Evolutionary conservation across 2,888 invertebrate genomes (phyloP).

Genomic region (Osmoderma eremita): DNA sequence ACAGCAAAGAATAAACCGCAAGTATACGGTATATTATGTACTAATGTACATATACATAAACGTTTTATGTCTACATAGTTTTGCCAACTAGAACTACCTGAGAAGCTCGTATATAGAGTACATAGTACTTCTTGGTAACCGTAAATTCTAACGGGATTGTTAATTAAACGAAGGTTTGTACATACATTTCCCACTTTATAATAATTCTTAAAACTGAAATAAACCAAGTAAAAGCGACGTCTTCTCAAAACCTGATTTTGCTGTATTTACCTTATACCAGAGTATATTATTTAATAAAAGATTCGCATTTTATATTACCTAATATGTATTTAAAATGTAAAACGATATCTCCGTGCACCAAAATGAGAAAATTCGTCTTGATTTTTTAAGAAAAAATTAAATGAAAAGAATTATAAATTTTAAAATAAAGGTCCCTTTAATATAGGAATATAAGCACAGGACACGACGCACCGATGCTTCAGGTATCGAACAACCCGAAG

Average conservation of each 20-base stretch:
- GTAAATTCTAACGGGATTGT: conserved; percentile 24
- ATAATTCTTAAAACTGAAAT: neutral
- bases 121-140: conserved; percentile 20
- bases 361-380: no score
- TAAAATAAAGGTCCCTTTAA: conserved; percentile 27
- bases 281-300: no score
- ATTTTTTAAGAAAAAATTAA: conserved; percentile 29
- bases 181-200: conserved; percentile 9
- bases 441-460: conserved; percentile 51
- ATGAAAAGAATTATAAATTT: conserved; percentile 20
- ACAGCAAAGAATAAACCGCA: conserved; percentile 25
- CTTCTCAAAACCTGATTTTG: neutral
- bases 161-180: conserved; percentile 31
- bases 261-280: neutral
- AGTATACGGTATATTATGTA: conserved; percentile 28
- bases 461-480: conserved; percentile 60
- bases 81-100: conserved; percentile 15
- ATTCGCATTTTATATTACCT: no score
- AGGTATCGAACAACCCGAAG: conserved; percentile 57
- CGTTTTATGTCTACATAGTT: neutral
- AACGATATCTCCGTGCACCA: no score
- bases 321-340: no score
- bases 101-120: conserved; percentile 26
- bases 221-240: no score
- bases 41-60: neutral